Evolutionary conservation across 2,113 vertebrate species (phyloP), one percentile per base, ranked within the genome.

Genomic region (Xyrauchen texanus): DNA sequence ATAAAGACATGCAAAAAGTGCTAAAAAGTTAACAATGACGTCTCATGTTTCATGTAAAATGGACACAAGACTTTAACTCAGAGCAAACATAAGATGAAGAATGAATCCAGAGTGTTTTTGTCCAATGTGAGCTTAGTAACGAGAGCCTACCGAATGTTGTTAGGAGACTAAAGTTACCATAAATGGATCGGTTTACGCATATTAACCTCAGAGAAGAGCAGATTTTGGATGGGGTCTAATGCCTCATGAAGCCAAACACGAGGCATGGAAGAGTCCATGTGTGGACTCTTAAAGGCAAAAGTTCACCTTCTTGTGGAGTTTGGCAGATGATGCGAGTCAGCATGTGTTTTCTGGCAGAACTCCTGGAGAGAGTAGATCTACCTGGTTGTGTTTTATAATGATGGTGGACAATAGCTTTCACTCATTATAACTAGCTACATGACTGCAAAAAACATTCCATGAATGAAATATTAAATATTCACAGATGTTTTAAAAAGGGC

Each of bases 351-450:
- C 75, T 81, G 79, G 74, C 82, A 76, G 45, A 51, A 62, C 46
- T 61, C 79, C 44, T 76, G 58, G 68, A 75, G 78, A 16, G 67
- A 66, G 61, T 42, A 13, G 68, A 83, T 81, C 79, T 81, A 81
- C 68, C 79, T 84, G 75, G 75, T 78, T 84, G 80, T 84, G 75
- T 84, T 84, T 84, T 81, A 34, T 34, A 78, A 84, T 84, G 71
- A 84, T 53, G 60, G 69, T 15, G 73, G 69, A 78, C 70, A 71
- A 68, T 80, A 63, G 73, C 42, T 69, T 66, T 34, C 47, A 45
- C 78, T 82, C 68, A 80, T 73, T 77, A 82, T 77, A 82, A 77
- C 62, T 58, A 74, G 80, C 69, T 77, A 60, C 70, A 63, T 53
- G 72, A 75, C 70, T 78, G 13, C 47, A 11, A 77, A 65, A 63